Conservation (phyloP, 2,797 vertebrate genomes). For the Lepidocolaptes lacrymiger region DNA sequence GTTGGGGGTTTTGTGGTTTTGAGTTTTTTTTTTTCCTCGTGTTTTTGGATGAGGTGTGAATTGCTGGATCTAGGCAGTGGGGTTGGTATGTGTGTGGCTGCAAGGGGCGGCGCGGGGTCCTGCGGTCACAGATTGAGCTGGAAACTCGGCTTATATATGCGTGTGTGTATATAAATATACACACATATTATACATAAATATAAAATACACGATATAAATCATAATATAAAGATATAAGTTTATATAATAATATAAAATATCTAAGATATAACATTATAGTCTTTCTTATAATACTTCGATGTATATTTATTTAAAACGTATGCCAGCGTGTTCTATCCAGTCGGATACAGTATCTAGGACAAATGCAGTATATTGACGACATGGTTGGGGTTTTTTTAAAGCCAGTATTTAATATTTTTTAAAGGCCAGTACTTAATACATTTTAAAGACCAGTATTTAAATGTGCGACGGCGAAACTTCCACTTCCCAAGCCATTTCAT, state of each 20-base stretch:
- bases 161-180: too few relatives aligned
- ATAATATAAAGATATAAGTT: background rate
- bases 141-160: background rate
- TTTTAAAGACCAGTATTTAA: background rate
- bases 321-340: background rate
- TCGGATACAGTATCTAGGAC: background rate
- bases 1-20: background rate
- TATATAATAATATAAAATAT: background rate
- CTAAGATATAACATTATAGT: background rate
- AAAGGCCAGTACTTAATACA: background rate
- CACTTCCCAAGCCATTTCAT: background rate
- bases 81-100: background rate
- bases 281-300: background rate
- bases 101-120: background rate
- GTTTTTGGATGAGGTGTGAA: background rate
- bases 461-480: background rate
- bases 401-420: background rate
- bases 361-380: background rate
- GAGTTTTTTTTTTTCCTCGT: accelerated
- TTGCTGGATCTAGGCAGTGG: background rate
- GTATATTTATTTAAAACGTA: background rate
- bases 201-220: background rate
- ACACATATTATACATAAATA: background rate
- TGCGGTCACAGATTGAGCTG: background rate
- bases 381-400: background rate